These are phyloP conservation scores for Folsomia manolachei DNA, from an alignment of 2,888 invertebrate genomes.

Conservation along the genomic window DNA sequence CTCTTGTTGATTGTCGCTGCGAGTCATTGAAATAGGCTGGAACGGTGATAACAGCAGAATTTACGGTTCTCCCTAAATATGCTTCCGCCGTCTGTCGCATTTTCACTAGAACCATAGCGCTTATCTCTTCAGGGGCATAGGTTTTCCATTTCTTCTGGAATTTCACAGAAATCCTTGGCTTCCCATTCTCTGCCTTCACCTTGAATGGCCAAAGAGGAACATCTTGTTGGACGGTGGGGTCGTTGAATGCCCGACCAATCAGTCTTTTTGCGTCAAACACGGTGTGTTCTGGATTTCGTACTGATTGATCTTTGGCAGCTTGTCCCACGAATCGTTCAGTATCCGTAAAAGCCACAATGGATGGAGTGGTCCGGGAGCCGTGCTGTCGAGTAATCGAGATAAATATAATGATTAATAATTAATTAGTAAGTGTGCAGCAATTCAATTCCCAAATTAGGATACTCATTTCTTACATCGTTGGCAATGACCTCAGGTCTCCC, in stretches of 20 bases:
- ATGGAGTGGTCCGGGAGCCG: conserved; percentile 20
- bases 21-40: conserved; percentile 73
- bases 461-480: too few species aligned
- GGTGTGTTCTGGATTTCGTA: conserved; percentile 71
- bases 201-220: conserved; percentile 83
- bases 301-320: conserved; percentile 23
- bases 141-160: neutral
- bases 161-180: conserved; percentile 19
- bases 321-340: conserved; percentile 50
- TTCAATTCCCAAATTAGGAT: too few species aligned
- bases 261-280: conserved; percentile 79
- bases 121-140: conserved; percentile 26
- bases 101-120: conserved; percentile 15
- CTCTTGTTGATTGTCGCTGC: conserved; percentile 70
- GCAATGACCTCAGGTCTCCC: too few species aligned
- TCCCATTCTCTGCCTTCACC: conserved; percentile 60
- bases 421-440: too few species aligned
- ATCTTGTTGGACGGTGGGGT: conserved; percentile 72
- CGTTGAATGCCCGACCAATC: conserved; percentile 77
- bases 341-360: conserved; percentile 26
- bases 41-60: conserved; percentile 69
- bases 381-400: too few species aligned
- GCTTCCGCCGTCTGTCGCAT: conserved; percentile 62
- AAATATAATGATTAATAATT: too few species aligned
- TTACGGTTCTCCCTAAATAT: conserved; percentile 66